phyloP scores from a whole-genome alignment of 2,888 invertebrate genomes.

The Drosophila anceps region DNA sequence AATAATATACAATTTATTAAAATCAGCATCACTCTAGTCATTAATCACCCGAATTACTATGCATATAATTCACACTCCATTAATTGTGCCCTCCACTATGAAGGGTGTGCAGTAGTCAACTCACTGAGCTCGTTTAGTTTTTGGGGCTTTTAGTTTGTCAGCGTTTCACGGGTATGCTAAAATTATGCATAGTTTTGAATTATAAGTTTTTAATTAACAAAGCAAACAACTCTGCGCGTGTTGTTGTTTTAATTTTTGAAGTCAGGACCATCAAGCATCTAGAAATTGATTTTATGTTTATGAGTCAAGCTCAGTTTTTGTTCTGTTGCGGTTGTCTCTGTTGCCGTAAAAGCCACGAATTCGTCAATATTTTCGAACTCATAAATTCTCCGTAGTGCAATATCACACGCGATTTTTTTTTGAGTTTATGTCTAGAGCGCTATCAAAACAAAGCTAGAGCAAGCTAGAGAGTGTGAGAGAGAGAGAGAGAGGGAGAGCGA shows the following conservation, averaged over 20 bases:
- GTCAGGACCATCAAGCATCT: constrained; percentile 15
- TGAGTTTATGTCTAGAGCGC: constrained; percentile 25
- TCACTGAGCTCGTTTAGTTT: background rate
- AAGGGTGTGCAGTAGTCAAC: constrained; percentile 1
- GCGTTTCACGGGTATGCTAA: constrained; percentile 16
- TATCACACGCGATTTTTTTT: constrained; percentile 63
- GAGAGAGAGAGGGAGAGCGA: constrained; percentile 23
- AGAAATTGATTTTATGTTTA: constrained; percentile 11
- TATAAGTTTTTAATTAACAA: constrained; percentile 23
- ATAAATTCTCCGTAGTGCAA: constrained; percentile 34
- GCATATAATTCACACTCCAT: background rate
- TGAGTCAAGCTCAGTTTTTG: constrained; percentile 2
- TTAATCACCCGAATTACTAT: background rate
- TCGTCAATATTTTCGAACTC: constrained; percentile 18
- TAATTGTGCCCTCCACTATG: background rate
- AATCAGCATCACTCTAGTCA: background rate
- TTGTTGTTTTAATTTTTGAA: background rate
- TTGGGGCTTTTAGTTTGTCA: background rate
- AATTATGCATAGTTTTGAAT: constrained; percentile 21
- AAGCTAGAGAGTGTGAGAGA: constrained; percentile 11
- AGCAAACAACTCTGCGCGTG: constrained; percentile 22
- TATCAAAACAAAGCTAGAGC: constrained; percentile 18
- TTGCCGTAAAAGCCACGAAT: constrained; percentile 18
- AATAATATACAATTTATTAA: background rate
- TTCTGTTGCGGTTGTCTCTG: constrained; percentile 19